These are phyloP conservation scores for Trinorchestia longiramus DNA, from an alignment of 1,140 invertebrate species.

Conservation along the genomic window DNA sequence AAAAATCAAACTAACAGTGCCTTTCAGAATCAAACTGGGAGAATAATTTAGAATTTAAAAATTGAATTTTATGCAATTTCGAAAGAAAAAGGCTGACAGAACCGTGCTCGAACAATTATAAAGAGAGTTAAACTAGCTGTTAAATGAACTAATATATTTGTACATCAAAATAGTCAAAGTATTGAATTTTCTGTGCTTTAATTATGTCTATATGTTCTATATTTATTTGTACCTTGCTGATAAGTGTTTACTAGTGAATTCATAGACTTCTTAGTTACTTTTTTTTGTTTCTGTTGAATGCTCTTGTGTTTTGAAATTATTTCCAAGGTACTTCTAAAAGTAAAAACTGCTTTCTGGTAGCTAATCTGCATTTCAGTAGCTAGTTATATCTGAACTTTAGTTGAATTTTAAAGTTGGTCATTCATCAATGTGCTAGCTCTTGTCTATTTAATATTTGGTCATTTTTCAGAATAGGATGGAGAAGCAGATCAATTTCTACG, in stretches of 20 bases:
- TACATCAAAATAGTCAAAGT: not conserved
- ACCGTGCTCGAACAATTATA: too few relatives aligned
- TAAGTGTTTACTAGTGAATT: too few relatives aligned
- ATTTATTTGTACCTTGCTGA: not conserved
- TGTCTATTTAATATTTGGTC: not conserved
- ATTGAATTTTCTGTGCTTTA: not conserved
- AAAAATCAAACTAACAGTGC: not conserved
- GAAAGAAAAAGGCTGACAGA: not conserved
- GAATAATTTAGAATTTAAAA: not conserved
- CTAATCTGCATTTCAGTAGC: not conserved
- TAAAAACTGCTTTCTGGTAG: not conserved
- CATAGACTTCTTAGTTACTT: not conserved
- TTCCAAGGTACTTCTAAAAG: too few relatives aligned
- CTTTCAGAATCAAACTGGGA: not conserved
- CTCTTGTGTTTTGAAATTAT: not conserved
- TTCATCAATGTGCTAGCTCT: not conserved
- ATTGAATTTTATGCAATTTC: not conserved
- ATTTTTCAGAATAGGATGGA: conserved; percentile 30
- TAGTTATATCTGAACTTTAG: too few relatives aligned
- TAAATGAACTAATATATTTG: not conserved
- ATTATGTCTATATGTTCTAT: not conserved
- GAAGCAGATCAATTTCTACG: conserved; percentile 16
- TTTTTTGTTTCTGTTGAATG: not conserved
- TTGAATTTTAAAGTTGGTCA: not conserved
- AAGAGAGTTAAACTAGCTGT: not conserved